Percentiles rank a stretch among this genome's conserved stretches.
Evolutionary conservation across 2,113 vertebrate species (phyloP).

Genomic region (Hemiprocne comata): DNA sequence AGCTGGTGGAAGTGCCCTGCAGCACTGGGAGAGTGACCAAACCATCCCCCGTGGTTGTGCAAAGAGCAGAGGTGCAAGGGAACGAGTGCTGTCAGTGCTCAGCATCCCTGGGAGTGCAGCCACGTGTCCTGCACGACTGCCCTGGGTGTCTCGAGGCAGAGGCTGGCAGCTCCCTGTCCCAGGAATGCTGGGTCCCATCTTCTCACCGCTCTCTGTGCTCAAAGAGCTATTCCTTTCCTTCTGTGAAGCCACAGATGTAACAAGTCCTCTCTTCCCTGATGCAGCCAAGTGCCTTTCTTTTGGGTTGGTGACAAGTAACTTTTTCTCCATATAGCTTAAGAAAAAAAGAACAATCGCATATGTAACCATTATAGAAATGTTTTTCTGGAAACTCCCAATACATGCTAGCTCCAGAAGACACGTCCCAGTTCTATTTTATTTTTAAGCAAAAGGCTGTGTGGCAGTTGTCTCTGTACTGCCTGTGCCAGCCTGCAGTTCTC

Average conservation of each 20-base stretch:
- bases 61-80: too few relatives aligned
- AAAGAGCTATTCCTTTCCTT: conserved; percentile 15
- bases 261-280: neutral
- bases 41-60: rapidly evolving
- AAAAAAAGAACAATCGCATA: conserved; percentile 50
- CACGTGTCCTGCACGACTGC: neutral
- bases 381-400: conserved; percentile 17
- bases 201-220: neutral
- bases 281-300: conserved; percentile 38
- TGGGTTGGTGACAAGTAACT: conserved; percentile 31
- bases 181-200: too few relatives aligned
- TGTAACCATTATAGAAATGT: conserved; percentile 21
- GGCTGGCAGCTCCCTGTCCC: neutral
- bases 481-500: neutral
- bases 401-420: conserved; percentile 3
- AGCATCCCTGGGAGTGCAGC: neutral
- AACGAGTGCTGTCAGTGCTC: neutral
- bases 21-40: neutral
- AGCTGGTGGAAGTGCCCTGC: neutral
- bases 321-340: neutral
- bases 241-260: conserved; percentile 44
- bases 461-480: neutral
- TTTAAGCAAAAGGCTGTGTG: neutral
- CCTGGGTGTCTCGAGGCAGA: neutral
- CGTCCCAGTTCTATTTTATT: neutral